Evolutionary conservation across 1,140 invertebrate genomes (phyloP).

Genomic region (Paraescarpia echinospica): DNA sequence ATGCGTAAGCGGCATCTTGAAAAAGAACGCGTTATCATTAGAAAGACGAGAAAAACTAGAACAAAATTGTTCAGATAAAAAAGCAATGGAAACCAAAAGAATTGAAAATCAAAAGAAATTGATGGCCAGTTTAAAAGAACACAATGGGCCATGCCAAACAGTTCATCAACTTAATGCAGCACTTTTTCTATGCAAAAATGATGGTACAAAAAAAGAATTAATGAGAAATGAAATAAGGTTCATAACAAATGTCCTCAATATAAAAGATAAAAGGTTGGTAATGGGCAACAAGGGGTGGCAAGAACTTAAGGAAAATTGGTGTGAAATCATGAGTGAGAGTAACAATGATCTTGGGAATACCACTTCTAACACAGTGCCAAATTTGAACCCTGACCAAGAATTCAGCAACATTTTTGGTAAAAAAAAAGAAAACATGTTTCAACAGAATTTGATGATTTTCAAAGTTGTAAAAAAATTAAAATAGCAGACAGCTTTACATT

Average conservation of each 20-base stretch:
- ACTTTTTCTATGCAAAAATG: not conserved
- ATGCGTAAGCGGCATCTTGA: conserved; percentile 13
- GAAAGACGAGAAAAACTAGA: conserved; percentile 19
- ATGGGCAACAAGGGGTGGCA: conserved; percentile 17
- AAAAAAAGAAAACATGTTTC: conserved; percentile 11
- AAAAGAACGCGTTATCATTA: conserved; percentile 13
- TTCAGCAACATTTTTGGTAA: not conserved
- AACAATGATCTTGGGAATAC: conserved; percentile 3
- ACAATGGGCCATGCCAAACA: conserved; percentile 15
- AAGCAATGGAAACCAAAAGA: conserved; percentile 15
- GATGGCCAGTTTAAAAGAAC: conserved; percentile 3
- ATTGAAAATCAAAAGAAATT: conserved; percentile 14
- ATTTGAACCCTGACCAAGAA: no score
- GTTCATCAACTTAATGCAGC: not conserved
- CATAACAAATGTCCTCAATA: not conserved
- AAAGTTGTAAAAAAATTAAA: not conserved
- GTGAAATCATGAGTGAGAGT: not conserved
- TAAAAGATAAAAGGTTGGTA: conserved; percentile 23
- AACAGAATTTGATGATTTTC: conserved; percentile 7
- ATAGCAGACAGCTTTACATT: not conserved
- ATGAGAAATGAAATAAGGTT: not conserved
- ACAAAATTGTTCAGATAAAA: not conserved
- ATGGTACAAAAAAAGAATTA: no score
- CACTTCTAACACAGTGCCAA: conserved; percentile 2
- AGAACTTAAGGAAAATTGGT: conserved; percentile 10